phyloP scores from a whole-genome alignment of 2,113 vertebrate species.

The Dissostichus mawsoni region DNA sequence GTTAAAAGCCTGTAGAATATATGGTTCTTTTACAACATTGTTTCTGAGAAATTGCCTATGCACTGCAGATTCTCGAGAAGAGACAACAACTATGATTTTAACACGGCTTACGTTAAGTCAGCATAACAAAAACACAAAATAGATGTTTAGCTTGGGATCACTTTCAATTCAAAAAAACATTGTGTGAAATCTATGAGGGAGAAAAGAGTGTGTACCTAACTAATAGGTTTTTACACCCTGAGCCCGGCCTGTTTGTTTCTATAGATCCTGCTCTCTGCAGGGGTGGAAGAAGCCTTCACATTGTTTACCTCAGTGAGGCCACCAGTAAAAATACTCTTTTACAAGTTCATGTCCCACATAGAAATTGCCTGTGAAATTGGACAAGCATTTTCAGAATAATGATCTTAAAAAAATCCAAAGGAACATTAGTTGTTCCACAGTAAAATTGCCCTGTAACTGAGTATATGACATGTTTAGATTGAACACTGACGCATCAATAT shows the following conservation, averaged over 20 bases:
- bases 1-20: slow-evolving; percentile 22
- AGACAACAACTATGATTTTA: slow-evolving; percentile 27
- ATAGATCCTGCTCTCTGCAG: slow-evolving; percentile 47
- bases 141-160: slow-evolving; percentile 63
- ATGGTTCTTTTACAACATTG: slow-evolving; percentile 5
- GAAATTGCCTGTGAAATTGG: slow-evolving; percentile 2
- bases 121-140: slow-evolving; percentile 54
- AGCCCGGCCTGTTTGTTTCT: slow-evolving; percentile 37
- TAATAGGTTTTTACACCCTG: slow-evolving; percentile 52
- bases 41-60: slow-evolving; percentile 23
- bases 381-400: background rate
- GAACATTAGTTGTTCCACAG: background rate
- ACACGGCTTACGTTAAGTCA: slow-evolving; percentile 39
- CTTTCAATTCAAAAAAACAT: slow-evolving; percentile 53
- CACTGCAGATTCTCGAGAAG: slow-evolving; percentile 25
- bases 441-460: background rate
- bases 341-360: background rate
- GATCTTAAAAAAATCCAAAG: background rate
- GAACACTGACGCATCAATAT: background rate
- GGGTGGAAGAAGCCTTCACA: slow-evolving; percentile 2
- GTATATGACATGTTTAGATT: background rate
- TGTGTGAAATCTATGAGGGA: slow-evolving; percentile 22
- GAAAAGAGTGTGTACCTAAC: slow-evolving; percentile 47
- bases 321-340: background rate
- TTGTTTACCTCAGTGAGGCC: slow-evolving; percentile 9